phyloP scores from a whole-genome alignment of 2,113 vertebrate genomes.

The Pseudonaja textilis region DNA sequence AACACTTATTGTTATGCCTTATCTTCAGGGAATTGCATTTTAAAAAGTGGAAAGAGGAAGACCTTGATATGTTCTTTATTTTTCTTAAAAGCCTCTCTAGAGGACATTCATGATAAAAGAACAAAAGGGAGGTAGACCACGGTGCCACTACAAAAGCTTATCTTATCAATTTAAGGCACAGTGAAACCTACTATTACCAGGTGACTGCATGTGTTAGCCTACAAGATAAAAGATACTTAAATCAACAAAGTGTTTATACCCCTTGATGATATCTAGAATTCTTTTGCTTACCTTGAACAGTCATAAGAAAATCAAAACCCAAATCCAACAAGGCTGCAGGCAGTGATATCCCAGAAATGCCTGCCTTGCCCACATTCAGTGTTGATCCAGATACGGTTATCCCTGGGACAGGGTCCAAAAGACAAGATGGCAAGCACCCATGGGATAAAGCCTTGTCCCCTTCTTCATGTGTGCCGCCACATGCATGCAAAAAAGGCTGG shows the following conservation, averaged over 20 bases:
- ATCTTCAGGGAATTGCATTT: background rate
- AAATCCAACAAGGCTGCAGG: background rate
- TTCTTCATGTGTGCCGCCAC: background rate
- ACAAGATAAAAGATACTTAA: background rate
- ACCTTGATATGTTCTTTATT: background rate
- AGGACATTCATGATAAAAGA: background rate
- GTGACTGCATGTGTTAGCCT: background rate
- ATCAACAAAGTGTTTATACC: background rate
- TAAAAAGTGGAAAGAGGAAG: background rate
- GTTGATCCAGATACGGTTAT: background rate
- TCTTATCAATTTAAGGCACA: fast-evolving
- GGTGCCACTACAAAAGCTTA: background rate
- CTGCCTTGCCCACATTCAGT: background rate
- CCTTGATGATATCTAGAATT: background rate
- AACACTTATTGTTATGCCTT: background rate
- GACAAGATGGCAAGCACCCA: background rate
- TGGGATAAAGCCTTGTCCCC: background rate
- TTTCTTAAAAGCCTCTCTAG: fast-evolving
- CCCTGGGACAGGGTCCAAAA: background rate
- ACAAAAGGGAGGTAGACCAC: background rate
- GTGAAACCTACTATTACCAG: fast-evolving
- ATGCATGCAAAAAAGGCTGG: background rate
- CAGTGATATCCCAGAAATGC: background rate
- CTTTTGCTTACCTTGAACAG: background rate
- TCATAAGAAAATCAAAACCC: background rate